A percentile compares a stretch with the other conserved stretches of the same genome.
Conservation (phyloP, 1,140 invertebrate species). For the Drosophila lacteicornis region DNA sequence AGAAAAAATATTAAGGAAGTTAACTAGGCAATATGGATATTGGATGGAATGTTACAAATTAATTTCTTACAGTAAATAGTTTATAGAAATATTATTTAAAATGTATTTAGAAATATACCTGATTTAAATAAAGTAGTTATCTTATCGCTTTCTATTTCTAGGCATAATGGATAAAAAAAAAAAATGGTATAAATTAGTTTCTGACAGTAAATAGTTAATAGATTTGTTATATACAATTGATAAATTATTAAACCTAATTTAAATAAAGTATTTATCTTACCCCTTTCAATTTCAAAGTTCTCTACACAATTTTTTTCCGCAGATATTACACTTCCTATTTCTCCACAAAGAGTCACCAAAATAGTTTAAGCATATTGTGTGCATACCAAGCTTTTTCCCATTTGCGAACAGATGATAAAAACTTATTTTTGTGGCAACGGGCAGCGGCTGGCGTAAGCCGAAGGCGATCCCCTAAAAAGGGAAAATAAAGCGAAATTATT, state of each 20-base stretch:
- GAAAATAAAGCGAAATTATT: conserved; percentile 64
- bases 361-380: conserved; percentile 1
- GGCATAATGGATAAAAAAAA: too few species aligned
- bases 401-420: conserved; percentile 32
- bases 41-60: not conserved
- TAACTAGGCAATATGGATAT: too few species aligned
- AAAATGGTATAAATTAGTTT: not conserved
- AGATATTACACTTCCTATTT: too few species aligned
- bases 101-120: too few species aligned
- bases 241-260: too few species aligned
- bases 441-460: conserved; percentile 56
- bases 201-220: not conserved
- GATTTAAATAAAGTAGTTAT: too few species aligned
- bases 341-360: not conserved
- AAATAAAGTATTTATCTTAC: too few species aligned
- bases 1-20: not conserved
- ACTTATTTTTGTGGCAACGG: conserved; percentile 28
- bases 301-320: too few species aligned
- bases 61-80: not conserved
- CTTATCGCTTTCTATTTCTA: too few species aligned
- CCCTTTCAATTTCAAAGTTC: not conserved
- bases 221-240: not conserved
- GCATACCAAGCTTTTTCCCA: conserved; percentile 1
- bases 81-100: not conserved
- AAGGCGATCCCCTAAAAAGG: conserved; percentile 49